Evolutionary conservation across 1,140 invertebrate species (phyloP), one percentile per base, ranked within the genome.

Genomic region (Wiebesia pumilae): DNA sequence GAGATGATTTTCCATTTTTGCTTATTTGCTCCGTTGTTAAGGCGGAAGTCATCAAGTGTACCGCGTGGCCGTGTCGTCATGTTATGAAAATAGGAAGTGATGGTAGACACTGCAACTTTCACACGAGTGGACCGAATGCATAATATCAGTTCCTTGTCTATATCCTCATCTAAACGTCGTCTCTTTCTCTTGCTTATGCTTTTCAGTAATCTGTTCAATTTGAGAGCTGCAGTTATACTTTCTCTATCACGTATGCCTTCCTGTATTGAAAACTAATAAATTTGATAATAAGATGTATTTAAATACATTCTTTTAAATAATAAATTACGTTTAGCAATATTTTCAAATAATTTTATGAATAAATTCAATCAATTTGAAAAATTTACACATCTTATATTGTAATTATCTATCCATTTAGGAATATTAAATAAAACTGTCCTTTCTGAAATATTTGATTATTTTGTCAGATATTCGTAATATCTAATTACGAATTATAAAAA

Each of bases 41-140:
- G 33, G n/a, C 78, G 78, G 78, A 80, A 80, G 78, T 80, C 54
- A 80, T 80, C 54, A 80, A 62, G 78, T 62, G 78, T 62, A 58
- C 30, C 19, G 19, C 51, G 51, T 21, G 16, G 16, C 19, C 43
- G n/a, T 47, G 4, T 79, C 27, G 77, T 47, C 33, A 35, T 7
- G 2, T 80, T 80, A 80, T 54, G 78, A 80, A 80, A 80, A 58
- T 58, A 80, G 47, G 47, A 58, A 27, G 47, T 12, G n/a, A 35
- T 40, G 43, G n/a, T 14, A 67, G 43, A 7, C 35, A 33, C 33
- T 54, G 40, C n/a, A 77, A 71, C 69, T 75, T 73, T 73, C 54
- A 71, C 81, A 83, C 69, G 69, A 21, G 24, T 65, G 43, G 80
- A 65, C 80, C 33, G 0, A 38, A 81, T 14, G 24, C 21, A 67